Base-by-base conservation (phyloP, 2,113 vertebrate species). In the Pteruthius melanotis region DNA sequence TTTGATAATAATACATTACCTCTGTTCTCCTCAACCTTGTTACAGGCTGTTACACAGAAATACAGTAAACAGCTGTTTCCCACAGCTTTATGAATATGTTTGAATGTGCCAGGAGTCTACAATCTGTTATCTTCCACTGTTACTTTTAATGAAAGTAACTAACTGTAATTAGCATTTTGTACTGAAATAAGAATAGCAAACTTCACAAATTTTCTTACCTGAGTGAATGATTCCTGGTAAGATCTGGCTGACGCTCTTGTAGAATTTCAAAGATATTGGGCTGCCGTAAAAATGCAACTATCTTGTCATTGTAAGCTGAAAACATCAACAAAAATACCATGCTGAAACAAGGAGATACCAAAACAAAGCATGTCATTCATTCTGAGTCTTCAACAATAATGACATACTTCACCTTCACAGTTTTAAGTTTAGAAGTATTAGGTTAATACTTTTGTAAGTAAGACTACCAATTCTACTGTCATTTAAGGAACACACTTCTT, bases 281-380 rank as follows among this genome's bases (percentile, higher is more conserved):
- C 93, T 99, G 99, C 95, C 99, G 98, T 92, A 99, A 98, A 98
- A 99, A 99, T 4, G 99, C 99, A 94, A 99, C 99, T 66, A 99
- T 99, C 98, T 99, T 99, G 97, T 99, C 99, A 94, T 99, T 99
- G 97, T 99, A 99, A 90, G 99, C 99, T 99, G 97, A 70, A 97
- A 94, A 78, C 30, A 83, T 37, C 52, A 94, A 96, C 27, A 96
- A 45, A 90, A 89, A 74, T 10, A 89, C 2, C 28, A 28, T 35
- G 57, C 72, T 95, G 66, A 94, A 94, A 90, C 75, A 90, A 69
- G 60, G 11, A 72, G 7, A 87, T 52, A 90, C 4, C 59, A 63
- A 63, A 77, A 57, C 37, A 78, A 83, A 90, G 33, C 21, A 47
- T 37, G 23, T 4, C 20, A 66, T 68, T 90, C n/a, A 35, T 81